Conservation (phyloP, 37 sponge, comb jelly and placozoan species). For the Eunapius fragilis region DNA sequence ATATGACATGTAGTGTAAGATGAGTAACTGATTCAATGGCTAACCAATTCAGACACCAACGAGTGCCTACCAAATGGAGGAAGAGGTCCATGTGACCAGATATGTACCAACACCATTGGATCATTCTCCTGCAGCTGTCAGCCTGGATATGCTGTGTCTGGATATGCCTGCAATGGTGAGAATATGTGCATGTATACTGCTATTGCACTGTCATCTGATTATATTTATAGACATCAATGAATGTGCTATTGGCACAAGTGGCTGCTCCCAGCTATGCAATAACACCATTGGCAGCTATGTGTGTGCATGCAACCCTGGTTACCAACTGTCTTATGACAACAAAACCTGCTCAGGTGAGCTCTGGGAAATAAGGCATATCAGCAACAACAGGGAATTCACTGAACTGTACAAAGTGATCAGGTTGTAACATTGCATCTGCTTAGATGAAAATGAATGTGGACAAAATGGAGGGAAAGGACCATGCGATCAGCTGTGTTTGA, state of each 20-base stretch:
- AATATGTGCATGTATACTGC: too few species aligned
- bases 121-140: conserved; percentile 8
- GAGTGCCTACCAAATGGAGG: conserved; percentile 11
- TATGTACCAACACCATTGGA: conserved; percentile 12
- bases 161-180: conserved; percentile 13
- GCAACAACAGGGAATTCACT: too few species aligned
- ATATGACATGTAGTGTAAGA: too few species aligned
- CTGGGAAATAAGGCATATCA: background rate
- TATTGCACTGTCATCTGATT: too few species aligned
- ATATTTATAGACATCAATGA: conserved; percentile 10
- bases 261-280: conserved; percentile 1
- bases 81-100: conserved; percentile 3
- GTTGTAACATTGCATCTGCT: background rate
- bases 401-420: too few species aligned
- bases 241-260: background rate
- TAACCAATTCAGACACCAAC: conserved; percentile 2
- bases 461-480: background rate
- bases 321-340: conserved; percentile 9
- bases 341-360: conserved; percentile 3
- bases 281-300: conserved; percentile 33
- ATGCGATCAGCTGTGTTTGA: conserved; percentile 8
- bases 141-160: conserved; percentile 4
- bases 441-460: background rate
- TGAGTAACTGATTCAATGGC: background rate
- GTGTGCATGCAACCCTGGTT: conserved; percentile 11